Evolutionary conservation across 2,797 vertebrate species (phyloP), one percentile per base, ranked within the genome.

Genomic region (Pogonophryne albipinna): DNA sequence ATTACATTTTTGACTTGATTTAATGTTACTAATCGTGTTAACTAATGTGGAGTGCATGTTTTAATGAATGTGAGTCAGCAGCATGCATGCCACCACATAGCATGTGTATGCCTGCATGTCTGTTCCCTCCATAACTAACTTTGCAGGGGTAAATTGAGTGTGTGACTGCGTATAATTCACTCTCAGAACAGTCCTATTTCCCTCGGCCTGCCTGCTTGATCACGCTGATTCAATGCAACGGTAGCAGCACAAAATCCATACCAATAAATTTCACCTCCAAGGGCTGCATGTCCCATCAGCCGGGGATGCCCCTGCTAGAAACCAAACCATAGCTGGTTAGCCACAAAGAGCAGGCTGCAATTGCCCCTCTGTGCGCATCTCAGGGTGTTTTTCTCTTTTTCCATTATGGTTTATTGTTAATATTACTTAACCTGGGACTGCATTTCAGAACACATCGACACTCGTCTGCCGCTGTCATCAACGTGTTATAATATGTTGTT

Each of bases 111-210:
- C 66, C 75, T 84, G 80, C 81, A 74, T 83, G 85, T 85, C 78
- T 88, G 85, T 72, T 87, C 79, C 85, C 75, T 87, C 80, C 74
- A 86, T 94, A 93, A 94, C 91, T 91, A 92, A 91, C 88, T 93
- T 93, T 93, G 89, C 89, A 81, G 88, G 91, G 85, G 82, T 94
- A 95, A 95, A 95, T 94, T 93, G 94, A 94, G 88, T 94, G 93
- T 94, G 92, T 92, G 92, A 94, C 93, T 93, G 90, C 89, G 47
- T 94, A 94, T 95, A 94, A 95, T 95, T 95, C 93, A 94, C 90
- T 91, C 78, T 87, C 80, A 90, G 90, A 93, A 88, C 89, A 81
- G 91, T 83, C 88, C 87, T 88, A 93, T 93, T 93, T 93, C 87
- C 91, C 82, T 87, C 87, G 84, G 91, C 90, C 87, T 85, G 92